Evolutionary conservation across 2,113 vertebrate genomes (phyloP).

Genomic region (Trematocara macrostoma): DNA sequence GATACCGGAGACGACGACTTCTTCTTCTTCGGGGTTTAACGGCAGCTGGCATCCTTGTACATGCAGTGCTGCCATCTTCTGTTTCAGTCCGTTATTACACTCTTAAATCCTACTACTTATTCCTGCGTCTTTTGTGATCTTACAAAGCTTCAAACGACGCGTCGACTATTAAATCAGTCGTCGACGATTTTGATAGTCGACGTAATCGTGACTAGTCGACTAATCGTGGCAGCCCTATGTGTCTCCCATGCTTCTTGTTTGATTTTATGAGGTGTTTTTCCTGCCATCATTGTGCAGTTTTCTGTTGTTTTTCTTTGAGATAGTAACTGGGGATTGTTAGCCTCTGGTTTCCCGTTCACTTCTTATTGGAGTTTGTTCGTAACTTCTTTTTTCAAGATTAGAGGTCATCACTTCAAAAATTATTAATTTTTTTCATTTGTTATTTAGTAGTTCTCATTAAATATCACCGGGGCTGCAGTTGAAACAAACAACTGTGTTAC

Average conservation of each 20-base stretch:
- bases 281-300: not conserved
- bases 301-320: not conserved
- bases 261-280: not conserved
- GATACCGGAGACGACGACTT: too few species aligned
- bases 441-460: not conserved
- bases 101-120: too few species aligned
- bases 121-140: too few species aligned
- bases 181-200: too few species aligned
- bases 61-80: too few species aligned
- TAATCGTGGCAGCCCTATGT: not conserved
- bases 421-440: fast-evolving
- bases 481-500: not conserved
- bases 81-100: too few species aligned
- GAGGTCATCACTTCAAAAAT: not conserved
- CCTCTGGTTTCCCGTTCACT: not conserved
- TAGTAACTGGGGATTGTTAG: not conserved
- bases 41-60: too few species aligned
- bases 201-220: too few species aligned
- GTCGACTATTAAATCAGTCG: too few species aligned
- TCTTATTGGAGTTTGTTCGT: not conserved
- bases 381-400: not conserved
- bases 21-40: too few species aligned
- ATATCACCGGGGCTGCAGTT: not conserved
- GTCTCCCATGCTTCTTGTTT: not conserved
- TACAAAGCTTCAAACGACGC: too few species aligned